Evolutionary conservation across 2,888 invertebrate genomes (phyloP), one percentile per base, ranked within the genome.

Genomic region (Pogonocherus hispidulus): DNA sequence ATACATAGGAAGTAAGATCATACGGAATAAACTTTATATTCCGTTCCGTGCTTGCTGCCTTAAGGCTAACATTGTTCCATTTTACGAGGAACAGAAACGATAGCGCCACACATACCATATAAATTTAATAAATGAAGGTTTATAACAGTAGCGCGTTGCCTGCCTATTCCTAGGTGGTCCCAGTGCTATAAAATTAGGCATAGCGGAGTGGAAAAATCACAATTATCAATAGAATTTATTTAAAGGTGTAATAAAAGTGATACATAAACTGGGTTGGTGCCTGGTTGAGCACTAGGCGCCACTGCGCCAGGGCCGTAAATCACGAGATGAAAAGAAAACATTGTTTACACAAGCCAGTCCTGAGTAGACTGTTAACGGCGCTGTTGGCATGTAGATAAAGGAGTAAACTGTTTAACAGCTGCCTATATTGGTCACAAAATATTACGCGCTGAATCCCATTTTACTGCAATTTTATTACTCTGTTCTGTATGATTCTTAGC

Each of bases 331-430:
- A 77, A 79, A 76, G 75, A 73, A 73, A 72, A 78, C 76, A 76
- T 68, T 78, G 78, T 79, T 79, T 78, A 80, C 76, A 76, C 67
- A 72, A 76, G 66, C 69, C 72, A 71, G 72, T 74, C 73, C 77
- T 72, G 72, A 67, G 73, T 69, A 71, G 73, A 76, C 74, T 78
- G 78, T 78, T 79, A 81, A 81, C 78, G 79, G 78, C 79, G 78
- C 81, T 82, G 83, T 79, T 81, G 77, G 80, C 77, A 76, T 77
- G 79, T 73, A 81, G 82, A 83, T 82, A 83, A 83, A 82, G 79
- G 81, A 79, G 79, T 80, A 81, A 82, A 81, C 79, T 78, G 79
- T 79, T 82, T 81, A 80, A 82, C 81, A 79, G 79, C 81, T 80
- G 76, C 76, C 76, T 81, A 79, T 80, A 80, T 81, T 81, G 81